Conservation (phyloP, 2,797 vertebrate species). For the Tauraco hartlaubi region DNA sequence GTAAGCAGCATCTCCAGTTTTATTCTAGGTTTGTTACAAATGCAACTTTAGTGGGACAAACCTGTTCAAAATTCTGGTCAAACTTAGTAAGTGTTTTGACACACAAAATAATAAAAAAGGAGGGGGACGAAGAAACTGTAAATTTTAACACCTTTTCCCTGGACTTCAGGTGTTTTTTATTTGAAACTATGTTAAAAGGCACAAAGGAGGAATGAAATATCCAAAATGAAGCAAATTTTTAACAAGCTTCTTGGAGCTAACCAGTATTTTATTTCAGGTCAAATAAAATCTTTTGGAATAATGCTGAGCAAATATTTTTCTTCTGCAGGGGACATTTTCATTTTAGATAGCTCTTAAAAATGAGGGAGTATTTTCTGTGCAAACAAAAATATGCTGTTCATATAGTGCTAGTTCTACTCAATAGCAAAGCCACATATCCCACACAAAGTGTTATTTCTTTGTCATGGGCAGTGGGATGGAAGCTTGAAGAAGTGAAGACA, state of each 20-base stretch:
- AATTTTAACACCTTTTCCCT: neutral
- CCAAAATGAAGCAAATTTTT: neutral
- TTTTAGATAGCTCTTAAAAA: constrained; percentile 42
- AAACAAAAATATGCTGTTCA: neutral
- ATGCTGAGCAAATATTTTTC: constrained; percentile 16
- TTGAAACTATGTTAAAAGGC: neutral
- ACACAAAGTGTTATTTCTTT: neutral
- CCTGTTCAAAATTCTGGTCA: neutral
- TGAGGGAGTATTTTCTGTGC: neutral
- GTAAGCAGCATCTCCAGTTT: neutral
- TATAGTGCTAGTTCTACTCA: neutral
- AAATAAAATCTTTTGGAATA: neutral
- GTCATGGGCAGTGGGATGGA: neutral
- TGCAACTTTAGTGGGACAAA: neutral
- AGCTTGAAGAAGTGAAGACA: neutral
- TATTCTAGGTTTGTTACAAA: neutral
- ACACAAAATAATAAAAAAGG: neutral
- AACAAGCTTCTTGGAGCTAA: constrained; percentile 8
- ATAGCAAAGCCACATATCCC: neutral
- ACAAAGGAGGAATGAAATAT: neutral
- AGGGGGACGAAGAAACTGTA: neutral
- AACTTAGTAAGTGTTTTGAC: neutral
- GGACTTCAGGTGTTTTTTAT: neutral
- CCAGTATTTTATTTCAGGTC: constrained; percentile 3
- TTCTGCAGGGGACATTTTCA: neutral